Evolutionary conservation across 1,140 invertebrate species (phyloP).

Genomic region (Glomeris maerens): DNA sequence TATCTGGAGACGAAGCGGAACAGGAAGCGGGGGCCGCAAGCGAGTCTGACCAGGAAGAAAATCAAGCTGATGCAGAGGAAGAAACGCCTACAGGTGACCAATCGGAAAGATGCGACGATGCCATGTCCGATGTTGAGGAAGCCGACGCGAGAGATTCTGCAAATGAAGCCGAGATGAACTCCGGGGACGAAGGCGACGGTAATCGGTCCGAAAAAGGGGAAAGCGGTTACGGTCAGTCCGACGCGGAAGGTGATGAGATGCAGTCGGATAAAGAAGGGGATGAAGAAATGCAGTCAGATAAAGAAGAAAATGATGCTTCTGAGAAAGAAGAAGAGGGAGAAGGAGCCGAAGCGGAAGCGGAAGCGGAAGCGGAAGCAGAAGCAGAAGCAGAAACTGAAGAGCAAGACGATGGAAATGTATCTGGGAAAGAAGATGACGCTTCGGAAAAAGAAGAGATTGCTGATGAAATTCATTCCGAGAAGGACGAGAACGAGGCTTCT

Average conservation of each 20-base stretch:
- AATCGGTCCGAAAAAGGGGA: too few relatives aligned
- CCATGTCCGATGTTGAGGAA: too few relatives aligned
- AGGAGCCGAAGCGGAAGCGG: too few relatives aligned
- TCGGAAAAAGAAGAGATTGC: slow-evolving; percentile 8
- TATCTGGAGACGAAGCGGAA: not conserved
- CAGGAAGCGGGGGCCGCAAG: not conserved
- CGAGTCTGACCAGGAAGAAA: not conserved
- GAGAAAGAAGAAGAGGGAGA: slow-evolving; percentile 16
- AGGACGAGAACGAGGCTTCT: slow-evolving; percentile 21
- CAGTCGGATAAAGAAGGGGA: slow-evolving; percentile 7
- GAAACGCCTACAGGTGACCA: too few relatives aligned
- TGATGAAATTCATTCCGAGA: slow-evolving; percentile 11
- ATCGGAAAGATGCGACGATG: too few relatives aligned
- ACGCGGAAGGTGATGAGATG: slow-evolving; percentile 20
- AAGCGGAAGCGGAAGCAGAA: too few relatives aligned
- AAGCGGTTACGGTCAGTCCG: slow-evolving; percentile 13
- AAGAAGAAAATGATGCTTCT: slow-evolving; percentile 22
- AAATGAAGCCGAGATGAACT: too few relatives aligned
- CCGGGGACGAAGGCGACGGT: too few relatives aligned
- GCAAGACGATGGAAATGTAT: slow-evolving; percentile 5
- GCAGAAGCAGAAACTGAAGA: too few relatives aligned
- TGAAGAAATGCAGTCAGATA: slow-evolving; percentile 11
- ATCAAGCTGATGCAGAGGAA: not conserved
- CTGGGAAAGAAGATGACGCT: slow-evolving; percentile 1
- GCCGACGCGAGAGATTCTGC: too few relatives aligned